phyloP scores from a whole-genome alignment of 1,140 invertebrate genomes.

The Lepeophtheirus salmonis region DNA sequence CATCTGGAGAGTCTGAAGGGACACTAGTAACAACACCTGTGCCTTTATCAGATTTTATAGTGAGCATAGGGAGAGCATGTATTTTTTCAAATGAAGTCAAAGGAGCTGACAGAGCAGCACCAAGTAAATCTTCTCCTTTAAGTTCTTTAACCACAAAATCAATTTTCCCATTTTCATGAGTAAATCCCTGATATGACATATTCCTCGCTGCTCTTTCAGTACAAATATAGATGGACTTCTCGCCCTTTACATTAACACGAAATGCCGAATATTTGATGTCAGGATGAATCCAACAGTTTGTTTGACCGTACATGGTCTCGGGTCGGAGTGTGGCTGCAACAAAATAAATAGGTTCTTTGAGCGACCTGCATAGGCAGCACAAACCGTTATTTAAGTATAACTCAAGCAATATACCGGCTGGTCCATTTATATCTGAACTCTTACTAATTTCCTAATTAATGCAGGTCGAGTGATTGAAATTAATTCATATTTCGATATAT shows the following conservation, averaged over 20 bases:
- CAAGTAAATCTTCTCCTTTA: conserved; percentile 51
- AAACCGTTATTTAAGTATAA: not conserved
- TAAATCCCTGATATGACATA: conserved; percentile 89
- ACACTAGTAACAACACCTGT: conserved; percentile 96
- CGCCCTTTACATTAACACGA: not conserved
- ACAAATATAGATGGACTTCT: conserved; percentile 48
- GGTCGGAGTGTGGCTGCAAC: conserved; percentile 93
- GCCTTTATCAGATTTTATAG: conserved; percentile 54
- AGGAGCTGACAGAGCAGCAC: conserved; percentile 57
- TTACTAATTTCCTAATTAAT: too few relatives aligned
- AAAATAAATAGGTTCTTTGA: conserved; percentile 41
- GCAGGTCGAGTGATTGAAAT: too few relatives aligned
- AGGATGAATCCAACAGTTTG: conserved; percentile 93
- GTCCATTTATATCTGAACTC: too few relatives aligned
- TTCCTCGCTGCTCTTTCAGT: conserved; percentile 72
- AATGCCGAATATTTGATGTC: conserved; percentile 83
- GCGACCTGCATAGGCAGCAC: conserved; percentile 1
- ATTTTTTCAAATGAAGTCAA: conserved; percentile 58
- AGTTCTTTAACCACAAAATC: conserved; percentile 44
- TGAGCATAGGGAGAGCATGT: conserved; percentile 91
- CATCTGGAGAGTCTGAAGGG: conserved; percentile 95
- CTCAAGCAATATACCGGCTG: too few relatives aligned
- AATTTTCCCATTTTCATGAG: conserved; percentile 54
- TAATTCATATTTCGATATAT: too few relatives aligned
- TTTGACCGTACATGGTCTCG: conserved; percentile 99